Base-by-base conservation (phyloP, 2,888 invertebrate species). In the Coenonympha arcania region DNA sequence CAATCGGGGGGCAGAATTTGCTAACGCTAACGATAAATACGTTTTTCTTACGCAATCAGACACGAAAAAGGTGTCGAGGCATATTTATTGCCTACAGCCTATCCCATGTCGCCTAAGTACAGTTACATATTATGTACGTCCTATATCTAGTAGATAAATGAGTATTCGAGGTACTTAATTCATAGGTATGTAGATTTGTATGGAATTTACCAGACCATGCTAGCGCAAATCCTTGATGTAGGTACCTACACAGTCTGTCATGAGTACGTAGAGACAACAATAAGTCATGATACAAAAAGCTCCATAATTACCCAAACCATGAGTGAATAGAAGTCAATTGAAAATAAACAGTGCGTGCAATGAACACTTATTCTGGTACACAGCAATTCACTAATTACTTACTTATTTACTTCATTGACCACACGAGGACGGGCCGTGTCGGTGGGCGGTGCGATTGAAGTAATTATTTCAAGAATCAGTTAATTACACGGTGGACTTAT, bases 261-360 rank as follows among this genome's bases (percentile, higher is more conserved):
- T n/a, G n/a, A n/a, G n/a, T n/a, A n/a, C n/a, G n/a, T n/a, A n/a
- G n/a, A 36, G 11, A 1, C 20, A 20, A 39, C 39, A 39, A 39
- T 39, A 24, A 8, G n/a, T 6, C 22, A 8, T 22, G 4, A 11
- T 3, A 22, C 37, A 39, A 22, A 30, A 37, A 37, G 22, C 24
- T 39, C 24, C 8, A 43, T 41, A 50, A 50, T 43, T 50, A 53
- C 8, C 6, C 19, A 15, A 8, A 44, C 26, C 31, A 47, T 8
- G 28, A 20, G 18, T 34, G 20, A n/a, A 18, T 36, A 37, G 43
- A 26, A 19, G 37, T 18, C 52, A 49, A 55, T 55, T 48, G 45
- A 54, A 58, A 62, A 54, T 61, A 54, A 63, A 39, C 60, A 58
- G 63, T 62, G 63, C 64, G 61, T 66, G 57, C 28, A 54, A 43